A percentile compares a stretch with the other conserved stretches of the same genome.
Evolutionary conservation across 2,797 vertebrate species (phyloP).

Genomic region (Novumbra hubbsi): DNA sequence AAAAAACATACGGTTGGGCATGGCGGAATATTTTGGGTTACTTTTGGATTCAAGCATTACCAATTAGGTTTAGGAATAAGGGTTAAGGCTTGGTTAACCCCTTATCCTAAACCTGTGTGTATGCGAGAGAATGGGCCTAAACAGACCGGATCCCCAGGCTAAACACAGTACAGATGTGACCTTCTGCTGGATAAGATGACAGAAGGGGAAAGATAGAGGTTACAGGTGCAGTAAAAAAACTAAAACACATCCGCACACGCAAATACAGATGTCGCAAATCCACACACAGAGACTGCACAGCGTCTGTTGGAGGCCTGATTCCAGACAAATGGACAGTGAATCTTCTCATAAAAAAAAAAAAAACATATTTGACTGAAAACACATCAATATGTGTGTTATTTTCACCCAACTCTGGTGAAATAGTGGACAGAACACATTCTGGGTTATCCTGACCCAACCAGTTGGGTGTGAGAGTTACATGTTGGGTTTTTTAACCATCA

Average conservation of each 20-base stretch:
- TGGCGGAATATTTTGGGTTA: no score
- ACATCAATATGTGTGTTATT: no score
- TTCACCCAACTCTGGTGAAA: no score
- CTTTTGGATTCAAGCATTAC: no score
- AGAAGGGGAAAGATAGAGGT: slow-evolving; percentile 38
- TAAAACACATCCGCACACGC: slow-evolving; percentile 2
- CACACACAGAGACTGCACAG: slow-evolving; percentile 9
- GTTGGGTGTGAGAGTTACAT: no score
- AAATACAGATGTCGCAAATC: slow-evolving; percentile 16
- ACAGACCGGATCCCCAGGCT: slow-evolving; percentile 27
- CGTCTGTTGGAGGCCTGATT: background rate
- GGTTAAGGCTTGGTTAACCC: no score
- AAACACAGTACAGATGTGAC: slow-evolving; percentile 30
- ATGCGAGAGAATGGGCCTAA: slow-evolving; percentile 44
- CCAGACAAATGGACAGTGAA: background rate
- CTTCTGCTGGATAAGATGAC: slow-evolving; percentile 41
- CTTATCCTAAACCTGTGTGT: background rate
- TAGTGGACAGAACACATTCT: no score
- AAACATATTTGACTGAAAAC: no score
- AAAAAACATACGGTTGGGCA: no score
- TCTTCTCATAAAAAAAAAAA: background rate
- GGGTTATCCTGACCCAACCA: no score
- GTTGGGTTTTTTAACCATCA: no score
- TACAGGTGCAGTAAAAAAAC: slow-evolving; percentile 29
- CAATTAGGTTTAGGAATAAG: no score